Percentiles rank a stretch among this genome's conserved stretches.
Evolutionary conservation across 2,797 vertebrate species (phyloP).

Genomic region (Epinephelus coioides): DNA sequence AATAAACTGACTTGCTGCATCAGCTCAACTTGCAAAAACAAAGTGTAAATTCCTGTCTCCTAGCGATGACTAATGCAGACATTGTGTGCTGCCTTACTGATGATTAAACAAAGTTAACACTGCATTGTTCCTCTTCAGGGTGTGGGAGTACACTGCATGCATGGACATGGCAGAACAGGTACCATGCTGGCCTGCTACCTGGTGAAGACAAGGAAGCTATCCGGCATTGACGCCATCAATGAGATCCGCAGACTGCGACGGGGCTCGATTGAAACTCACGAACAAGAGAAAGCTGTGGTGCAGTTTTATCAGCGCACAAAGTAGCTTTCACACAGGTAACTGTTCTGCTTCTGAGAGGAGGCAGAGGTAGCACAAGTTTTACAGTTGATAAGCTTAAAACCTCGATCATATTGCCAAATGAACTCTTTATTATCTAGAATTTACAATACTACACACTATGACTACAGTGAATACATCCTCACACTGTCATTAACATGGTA

Average conservation of each 20-base stretch:
- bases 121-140: constrained; percentile 80
- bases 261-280: constrained; percentile 93
- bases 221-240: constrained; percentile 87
- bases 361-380: neutral
- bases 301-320: constrained; percentile 90
- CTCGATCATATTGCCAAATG: neutral
- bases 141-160: constrained; percentile 93
- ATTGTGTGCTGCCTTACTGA: too few species aligned
- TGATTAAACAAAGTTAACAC: neutral
- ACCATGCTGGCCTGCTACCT: constrained; percentile 97
- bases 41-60: too few species aligned
- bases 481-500: constrained; percentile 21
- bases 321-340: constrained; percentile 60
- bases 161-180: constrained; percentile 93
- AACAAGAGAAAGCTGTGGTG: constrained; percentile 93
- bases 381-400: neutral
- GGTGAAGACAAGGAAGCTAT: constrained; percentile 86
- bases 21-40: too few species aligned
- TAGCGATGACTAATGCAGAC: too few species aligned
- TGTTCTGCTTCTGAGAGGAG: neutral
- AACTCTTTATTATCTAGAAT: constrained; percentile 19
- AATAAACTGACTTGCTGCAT: too few species aligned
- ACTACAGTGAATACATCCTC: constrained; percentile 5
- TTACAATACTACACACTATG: neutral
- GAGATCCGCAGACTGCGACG: constrained; percentile 90